These are phyloP conservation scores for Tridacna gigas DNA, from an alignment of 2,888 invertebrate genomes.

Conservation along the genomic window DNA sequence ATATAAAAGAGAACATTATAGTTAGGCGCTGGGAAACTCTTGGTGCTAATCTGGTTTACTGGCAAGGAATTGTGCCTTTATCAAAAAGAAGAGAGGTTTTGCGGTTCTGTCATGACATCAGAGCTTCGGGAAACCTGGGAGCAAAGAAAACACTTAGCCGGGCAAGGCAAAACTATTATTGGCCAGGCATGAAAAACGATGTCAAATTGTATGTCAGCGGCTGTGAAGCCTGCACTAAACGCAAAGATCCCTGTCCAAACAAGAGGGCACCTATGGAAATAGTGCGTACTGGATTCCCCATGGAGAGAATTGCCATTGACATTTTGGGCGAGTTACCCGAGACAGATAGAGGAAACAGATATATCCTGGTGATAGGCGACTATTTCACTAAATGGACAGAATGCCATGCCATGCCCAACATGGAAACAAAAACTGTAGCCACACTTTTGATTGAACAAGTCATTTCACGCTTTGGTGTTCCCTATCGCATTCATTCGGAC, in stretches of 20 bases:
- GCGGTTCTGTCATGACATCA: constrained; percentile 23
- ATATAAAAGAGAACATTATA: constrained; percentile 6
- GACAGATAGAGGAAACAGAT: constrained; percentile 22
- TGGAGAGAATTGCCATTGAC: constrained; percentile 36
- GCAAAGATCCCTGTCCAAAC: background rate
- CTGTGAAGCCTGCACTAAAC: constrained; percentile 15
- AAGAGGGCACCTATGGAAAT: constrained; percentile 32
- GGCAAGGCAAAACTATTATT: constrained; percentile 22
- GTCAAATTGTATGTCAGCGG: constrained; percentile 16
- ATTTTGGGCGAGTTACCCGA: constrained; percentile 29
- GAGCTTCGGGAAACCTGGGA: constrained; percentile 27
- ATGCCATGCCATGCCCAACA: constrained; percentile 15
- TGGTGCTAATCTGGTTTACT: background rate
- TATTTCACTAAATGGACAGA: constrained; percentile 45
- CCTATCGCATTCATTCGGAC: constrained; percentile 28
- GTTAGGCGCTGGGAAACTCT: constrained; percentile 14
- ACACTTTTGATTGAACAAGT: background rate
- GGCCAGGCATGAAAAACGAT: constrained; percentile 35
- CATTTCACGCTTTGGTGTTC: constrained; percentile 34
- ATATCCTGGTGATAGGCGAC: constrained; percentile 36
- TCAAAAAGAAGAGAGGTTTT: constrained; percentile 22
- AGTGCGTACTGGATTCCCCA: constrained; percentile 27
- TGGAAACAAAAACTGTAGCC: background rate
- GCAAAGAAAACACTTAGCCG: constrained; percentile 21
- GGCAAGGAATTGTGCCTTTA: constrained; percentile 22